Evolutionary conservation across 2,113 vertebrate genomes (phyloP).

Genomic region (Leucopsar rothschildi): DNA sequence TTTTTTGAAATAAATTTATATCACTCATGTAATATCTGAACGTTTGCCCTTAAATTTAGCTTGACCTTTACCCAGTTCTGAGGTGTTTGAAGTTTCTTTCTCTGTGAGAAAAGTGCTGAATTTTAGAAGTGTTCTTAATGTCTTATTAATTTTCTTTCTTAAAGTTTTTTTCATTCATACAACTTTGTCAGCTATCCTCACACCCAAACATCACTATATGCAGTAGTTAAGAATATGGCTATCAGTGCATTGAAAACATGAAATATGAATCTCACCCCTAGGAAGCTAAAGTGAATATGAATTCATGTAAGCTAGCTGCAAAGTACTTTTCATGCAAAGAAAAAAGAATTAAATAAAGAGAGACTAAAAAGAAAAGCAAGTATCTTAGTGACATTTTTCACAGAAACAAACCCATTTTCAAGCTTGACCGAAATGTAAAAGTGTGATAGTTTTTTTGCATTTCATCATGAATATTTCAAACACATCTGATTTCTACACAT

Average conservation of each 20-base stretch:
- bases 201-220: not conserved
- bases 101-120: not conserved
- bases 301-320: not conserved
- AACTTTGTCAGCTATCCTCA: not conserved
- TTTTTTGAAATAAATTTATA: not conserved
- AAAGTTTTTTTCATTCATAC: not conserved
- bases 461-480: constrained; percentile 43
- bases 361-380: not conserved
- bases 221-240: not conserved
- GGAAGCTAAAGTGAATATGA: not conserved
- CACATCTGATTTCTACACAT: not conserved
- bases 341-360: not conserved
- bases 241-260: not conserved
- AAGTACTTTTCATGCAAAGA: not conserved
- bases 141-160: not conserved
- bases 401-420: constrained; percentile 34
- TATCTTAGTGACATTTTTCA: constrained; percentile 16
- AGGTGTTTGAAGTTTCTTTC: not conserved
- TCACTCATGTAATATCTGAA: not conserved
- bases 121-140: not conserved
- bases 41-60: not conserved
- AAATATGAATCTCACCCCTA: not conserved
- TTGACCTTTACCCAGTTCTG: not conserved
- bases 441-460: constrained; percentile 2
- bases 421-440: constrained; percentile 1